A percentile compares a stretch with the other conserved stretches of the same genome.
These are phyloP conservation scores for Parauchenoglanis punctatus DNA, from an alignment of 2,797 vertebrate genomes.

Conservation along the genomic window DNA sequence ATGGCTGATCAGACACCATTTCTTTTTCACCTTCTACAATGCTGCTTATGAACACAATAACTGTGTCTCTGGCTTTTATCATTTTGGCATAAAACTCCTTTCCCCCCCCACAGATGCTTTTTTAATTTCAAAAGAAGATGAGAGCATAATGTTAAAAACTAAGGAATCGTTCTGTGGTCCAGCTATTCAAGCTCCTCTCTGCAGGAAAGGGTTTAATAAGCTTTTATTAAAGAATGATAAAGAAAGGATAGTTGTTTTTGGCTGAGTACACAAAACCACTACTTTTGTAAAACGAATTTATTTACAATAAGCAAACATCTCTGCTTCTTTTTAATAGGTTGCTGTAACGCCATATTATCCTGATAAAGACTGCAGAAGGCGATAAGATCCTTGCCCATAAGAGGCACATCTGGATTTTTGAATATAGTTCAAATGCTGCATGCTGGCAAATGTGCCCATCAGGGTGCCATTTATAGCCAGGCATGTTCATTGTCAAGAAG, in stretches of 20 bases:
- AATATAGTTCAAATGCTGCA: slow-evolving; percentile 30
- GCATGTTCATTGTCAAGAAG: slow-evolving; percentile 30
- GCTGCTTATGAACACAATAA: slow-evolving; percentile 49
- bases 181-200: slow-evolving; percentile 26
- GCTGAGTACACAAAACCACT: background rate
- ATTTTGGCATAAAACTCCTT: background rate
- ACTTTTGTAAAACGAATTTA: background rate
- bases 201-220: slow-evolving; percentile 8
- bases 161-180: slow-evolving; percentile 33
- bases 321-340: background rate
- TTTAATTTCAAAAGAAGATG: background rate
- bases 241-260: background rate
- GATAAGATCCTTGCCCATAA: background rate
- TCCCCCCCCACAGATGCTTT: background rate
- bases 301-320: background rate
- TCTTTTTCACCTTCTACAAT: slow-evolving; percentile 50
- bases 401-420: slow-evolving; percentile 22
- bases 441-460: slow-evolving; percentile 18
- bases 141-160: background rate
- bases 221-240: background rate
- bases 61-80: slow-evolving; percentile 29
- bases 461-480: slow-evolving; percentile 43
- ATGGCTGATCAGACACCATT: slow-evolving; percentile 26
- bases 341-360: background rate
- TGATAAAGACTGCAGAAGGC: background rate